Percentiles rank a stretch among this genome's conserved stretches.
These are phyloP conservation scores for Anticlea derivata DNA, from an alignment of 2,888 invertebrate genomes.

Conservation along the genomic window DNA sequence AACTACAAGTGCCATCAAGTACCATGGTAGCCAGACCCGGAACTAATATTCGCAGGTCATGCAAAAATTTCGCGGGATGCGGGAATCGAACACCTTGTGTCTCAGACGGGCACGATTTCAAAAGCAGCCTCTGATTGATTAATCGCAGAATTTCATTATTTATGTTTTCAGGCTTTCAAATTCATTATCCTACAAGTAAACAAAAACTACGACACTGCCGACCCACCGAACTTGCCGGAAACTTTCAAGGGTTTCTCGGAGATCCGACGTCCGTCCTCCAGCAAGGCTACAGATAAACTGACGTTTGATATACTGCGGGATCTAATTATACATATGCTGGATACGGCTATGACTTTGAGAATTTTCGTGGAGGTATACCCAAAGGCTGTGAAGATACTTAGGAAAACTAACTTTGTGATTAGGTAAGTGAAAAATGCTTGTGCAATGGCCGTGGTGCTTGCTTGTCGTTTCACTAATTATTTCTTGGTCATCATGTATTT, in stretches of 20 bases:
- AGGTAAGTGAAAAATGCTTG: conserved; percentile 67
- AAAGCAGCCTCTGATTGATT: too few relatives aligned
- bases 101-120: too few relatives aligned
- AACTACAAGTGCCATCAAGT: too few relatives aligned
- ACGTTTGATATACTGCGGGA: conserved; percentile 84
- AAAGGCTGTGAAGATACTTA: conserved; percentile 78
- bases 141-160: too few relatives aligned
- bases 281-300: conserved; percentile 58
- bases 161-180: conserved; percentile 72
- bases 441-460: too few relatives aligned
- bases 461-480: too few relatives aligned
- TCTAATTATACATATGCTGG: conserved; percentile 86
- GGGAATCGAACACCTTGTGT: too few relatives aligned
- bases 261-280: conserved; percentile 59
- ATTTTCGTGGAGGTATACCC: conserved; percentile 88
- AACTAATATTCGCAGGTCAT: too few relatives aligned
- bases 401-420: conserved; percentile 82
- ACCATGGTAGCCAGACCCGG: too few relatives aligned
- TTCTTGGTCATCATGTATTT: too few relatives aligned
- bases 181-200: conserved; percentile 80
- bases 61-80: too few relatives aligned
- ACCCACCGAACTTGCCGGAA: conserved; percentile 75
- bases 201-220: conserved; percentile 69
- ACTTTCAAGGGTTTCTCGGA: conserved; percentile 75
- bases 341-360: conserved; percentile 87